phyloP scores from a whole-genome alignment of 2,113 vertebrate genomes.

The Chascanopsetta lugubris region DNA sequence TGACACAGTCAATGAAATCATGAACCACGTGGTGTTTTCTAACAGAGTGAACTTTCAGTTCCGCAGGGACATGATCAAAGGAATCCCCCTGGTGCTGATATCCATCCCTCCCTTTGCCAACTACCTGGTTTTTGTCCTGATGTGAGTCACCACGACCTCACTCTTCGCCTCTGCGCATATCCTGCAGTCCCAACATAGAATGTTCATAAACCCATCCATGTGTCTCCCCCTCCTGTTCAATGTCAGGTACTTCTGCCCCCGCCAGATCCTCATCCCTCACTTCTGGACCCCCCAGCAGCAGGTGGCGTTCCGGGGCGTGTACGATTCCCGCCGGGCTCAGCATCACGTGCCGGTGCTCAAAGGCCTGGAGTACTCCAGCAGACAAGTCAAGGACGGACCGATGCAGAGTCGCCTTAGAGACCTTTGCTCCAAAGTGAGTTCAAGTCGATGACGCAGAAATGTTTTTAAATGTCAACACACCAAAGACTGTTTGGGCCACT shows the following conservation, averaged over 20 bases:
- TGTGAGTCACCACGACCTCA: constrained; percentile 83
- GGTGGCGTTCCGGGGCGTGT: constrained; percentile 82
- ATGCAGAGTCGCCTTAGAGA: constrained; percentile 76
- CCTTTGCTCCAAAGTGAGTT: constrained; percentile 84
- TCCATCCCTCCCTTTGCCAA: constrained; percentile 94
- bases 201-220: background rate
- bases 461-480: too few species aligned
- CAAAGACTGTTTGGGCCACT: too few species aligned
- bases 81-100: constrained; percentile 86
- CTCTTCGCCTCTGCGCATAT: background rate
- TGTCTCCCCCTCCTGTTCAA: constrained; percentile 8
- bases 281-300: constrained; percentile 91
- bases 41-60: constrained; percentile 80
- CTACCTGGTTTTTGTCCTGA: constrained; percentile 91
- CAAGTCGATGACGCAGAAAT: background rate
- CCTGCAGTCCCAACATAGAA: background rate
- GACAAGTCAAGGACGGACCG: constrained; percentile 62
- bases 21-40: too few species aligned
- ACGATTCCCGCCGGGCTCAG: constrained; percentile 78
- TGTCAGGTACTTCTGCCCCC: constrained; percentile 91
- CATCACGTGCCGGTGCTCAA: constrained; percentile 76
- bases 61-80: constrained; percentile 88
- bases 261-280: constrained; percentile 89
- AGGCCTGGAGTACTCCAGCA: constrained; percentile 64
- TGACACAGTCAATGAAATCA: background rate